A percentile compares a stretch with the other conserved stretches of the same genome.
phyloP scores from a whole-genome alignment of 2,797 vertebrate genomes.

The Phalanger gymnotis region DNA sequence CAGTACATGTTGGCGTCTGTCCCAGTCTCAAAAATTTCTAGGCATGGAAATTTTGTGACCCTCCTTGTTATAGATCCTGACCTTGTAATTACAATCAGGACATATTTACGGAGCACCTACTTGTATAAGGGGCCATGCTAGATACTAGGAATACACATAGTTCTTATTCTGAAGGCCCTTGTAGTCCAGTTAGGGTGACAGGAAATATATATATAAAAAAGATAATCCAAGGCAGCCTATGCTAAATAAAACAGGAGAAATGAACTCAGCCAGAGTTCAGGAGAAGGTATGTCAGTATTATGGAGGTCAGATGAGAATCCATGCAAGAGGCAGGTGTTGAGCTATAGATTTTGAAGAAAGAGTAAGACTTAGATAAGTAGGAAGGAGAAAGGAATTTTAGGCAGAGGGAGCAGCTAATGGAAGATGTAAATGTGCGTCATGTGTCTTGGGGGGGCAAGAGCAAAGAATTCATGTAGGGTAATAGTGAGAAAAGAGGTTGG shows the following conservation, averaged over 20 bases:
- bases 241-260: neutral
- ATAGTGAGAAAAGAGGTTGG: neutral
- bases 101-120: neutral
- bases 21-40: conserved; percentile 34
- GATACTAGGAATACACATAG: neutral
- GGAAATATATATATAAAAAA: neutral
- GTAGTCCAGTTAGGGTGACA: neutral
- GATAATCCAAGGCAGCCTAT: neutral
- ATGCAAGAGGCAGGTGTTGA: neutral
- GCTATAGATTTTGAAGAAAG: neutral
- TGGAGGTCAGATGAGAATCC: neutral
- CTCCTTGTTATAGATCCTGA: neutral
- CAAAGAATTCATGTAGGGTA: neutral
- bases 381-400: neutral
- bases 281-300: neutral
- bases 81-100: neutral
- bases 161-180: neutral
- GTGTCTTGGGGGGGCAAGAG: neutral
- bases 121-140: neutral
- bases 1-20: neutral
- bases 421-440: neutral
- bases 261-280: neutral
- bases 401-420: neutral
- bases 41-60: conserved; percentile 44
- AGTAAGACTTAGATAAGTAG: neutral